Percentiles rank a stretch among this genome's conserved stretches.
These are phyloP conservation scores for Euleptes europaea DNA, from an alignment of 2,113 vertebrate genomes.

Conservation along the genomic window DNA sequence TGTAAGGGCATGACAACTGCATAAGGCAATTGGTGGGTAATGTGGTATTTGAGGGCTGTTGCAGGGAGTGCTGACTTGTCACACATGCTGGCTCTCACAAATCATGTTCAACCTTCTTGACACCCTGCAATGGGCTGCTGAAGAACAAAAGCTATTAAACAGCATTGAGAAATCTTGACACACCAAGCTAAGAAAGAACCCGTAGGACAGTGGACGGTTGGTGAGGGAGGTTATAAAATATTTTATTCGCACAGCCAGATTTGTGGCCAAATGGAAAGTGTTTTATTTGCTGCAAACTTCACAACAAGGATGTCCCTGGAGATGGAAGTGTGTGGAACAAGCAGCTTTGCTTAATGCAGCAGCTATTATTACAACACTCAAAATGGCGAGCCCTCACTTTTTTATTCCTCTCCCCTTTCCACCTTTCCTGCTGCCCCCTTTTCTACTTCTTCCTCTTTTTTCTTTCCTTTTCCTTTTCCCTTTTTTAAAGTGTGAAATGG, in stretches of 20 bases:
- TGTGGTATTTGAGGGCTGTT: conserved; percentile 60
- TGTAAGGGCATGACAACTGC: conserved; percentile 60
- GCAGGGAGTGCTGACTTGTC: conserved; percentile 52
- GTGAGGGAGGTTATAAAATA: neutral
- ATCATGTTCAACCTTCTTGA: conserved; percentile 63
- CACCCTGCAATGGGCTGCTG: conserved; percentile 18
- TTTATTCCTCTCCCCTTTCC: neutral
- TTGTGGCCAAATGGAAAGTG: neutral
- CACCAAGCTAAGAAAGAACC: conserved; percentile 12
- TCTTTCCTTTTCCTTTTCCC: no score
- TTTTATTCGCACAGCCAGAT: neutral
- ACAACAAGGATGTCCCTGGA: neutral
- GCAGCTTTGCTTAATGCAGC: neutral
- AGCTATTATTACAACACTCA: neutral
- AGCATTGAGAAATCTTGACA: neutral
- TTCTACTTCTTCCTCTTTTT: no score
- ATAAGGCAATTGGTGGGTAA: conserved; percentile 68
- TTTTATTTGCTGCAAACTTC: neutral
- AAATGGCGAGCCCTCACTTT: neutral
- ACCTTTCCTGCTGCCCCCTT: no score
- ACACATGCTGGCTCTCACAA: conserved; percentile 55
- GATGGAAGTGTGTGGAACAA: neutral
- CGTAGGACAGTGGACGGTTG: neutral
- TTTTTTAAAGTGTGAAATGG: no score
- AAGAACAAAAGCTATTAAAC: conserved; percentile 33